Percentiles rank a stretch among this genome's conserved stretches.
These are phyloP conservation scores for Sebastes wilsoni DNA, from an alignment of 2,797 vertebrate species.

Conservation along the genomic window DNA sequence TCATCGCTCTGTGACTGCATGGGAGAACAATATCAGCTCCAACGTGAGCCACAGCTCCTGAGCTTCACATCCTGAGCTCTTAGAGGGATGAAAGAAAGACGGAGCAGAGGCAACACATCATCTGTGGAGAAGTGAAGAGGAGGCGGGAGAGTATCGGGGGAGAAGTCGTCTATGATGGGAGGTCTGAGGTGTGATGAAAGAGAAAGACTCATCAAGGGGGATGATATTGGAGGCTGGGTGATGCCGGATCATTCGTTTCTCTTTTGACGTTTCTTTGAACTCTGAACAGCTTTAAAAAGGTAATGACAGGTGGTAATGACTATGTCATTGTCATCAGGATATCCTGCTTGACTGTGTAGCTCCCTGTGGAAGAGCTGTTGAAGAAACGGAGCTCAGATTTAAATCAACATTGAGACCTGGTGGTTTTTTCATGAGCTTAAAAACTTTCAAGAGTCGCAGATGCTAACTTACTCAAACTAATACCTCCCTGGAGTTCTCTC, in stretches of 20 bases:
- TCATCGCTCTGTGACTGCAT: neutral
- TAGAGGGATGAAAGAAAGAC: slow-evolving; percentile 7
- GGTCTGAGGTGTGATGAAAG: slow-evolving; percentile 45
- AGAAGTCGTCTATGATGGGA: slow-evolving; percentile 9
- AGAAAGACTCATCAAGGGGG: neutral
- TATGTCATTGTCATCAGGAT: neutral
- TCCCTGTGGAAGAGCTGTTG: neutral
- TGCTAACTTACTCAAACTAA: neutral
- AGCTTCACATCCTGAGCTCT: neutral
- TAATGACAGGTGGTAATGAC: slow-evolving; percentile 9
- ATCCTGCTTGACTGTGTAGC: neutral
- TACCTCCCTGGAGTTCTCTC: neutral
- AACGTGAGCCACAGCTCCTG: neutral
- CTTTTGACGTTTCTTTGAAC: neutral
- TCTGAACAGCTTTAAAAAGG: neutral
- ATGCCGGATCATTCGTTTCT: neutral
- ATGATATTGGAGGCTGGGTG: neutral
- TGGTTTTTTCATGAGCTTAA: neutral
- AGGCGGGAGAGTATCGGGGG: neutral
- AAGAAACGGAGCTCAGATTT: neutral
- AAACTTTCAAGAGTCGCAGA: neutral
- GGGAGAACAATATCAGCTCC: neutral
- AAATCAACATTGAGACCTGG: neutral
- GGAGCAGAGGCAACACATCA: neutral
- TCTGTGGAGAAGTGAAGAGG: neutral